Conservation (phyloP, 2,797 vertebrate genomes). For the Anguilla megastoma region DNA sequence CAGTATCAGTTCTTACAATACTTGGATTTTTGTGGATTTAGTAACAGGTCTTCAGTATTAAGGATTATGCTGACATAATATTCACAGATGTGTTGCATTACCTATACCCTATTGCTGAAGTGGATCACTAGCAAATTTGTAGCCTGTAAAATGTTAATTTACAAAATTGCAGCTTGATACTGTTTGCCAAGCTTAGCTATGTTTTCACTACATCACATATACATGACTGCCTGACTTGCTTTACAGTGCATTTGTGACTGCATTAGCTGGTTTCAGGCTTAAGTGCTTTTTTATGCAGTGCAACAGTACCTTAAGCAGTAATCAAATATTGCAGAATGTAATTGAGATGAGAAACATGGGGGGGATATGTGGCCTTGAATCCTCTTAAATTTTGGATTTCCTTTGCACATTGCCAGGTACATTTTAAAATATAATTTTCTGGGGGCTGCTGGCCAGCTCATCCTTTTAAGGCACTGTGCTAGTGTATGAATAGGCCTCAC, state of each 20-base stretch:
- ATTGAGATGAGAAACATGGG: too few species aligned
- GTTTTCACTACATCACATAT: not conserved
- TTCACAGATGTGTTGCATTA: not conserved
- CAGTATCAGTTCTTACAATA: not conserved
- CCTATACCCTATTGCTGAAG: not conserved
- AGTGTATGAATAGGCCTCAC: too few species aligned
- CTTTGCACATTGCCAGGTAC: not conserved
- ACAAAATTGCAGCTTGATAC: not conserved
- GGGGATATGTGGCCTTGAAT: not conserved
- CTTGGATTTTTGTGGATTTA: not conserved
- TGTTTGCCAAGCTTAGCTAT: not conserved
- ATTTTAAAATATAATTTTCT: not conserved
- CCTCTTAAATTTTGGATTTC: not conserved
- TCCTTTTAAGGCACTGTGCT: too few species aligned
- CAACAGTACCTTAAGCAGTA: too few species aligned
- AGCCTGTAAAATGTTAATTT: not conserved
- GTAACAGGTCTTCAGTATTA: not conserved
- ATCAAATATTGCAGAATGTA: too few species aligned
- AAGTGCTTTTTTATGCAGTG: not conserved
- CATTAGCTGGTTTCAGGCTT: not conserved
- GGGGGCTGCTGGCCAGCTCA: too few species aligned
- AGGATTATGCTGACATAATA: not conserved
- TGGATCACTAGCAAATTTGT: not conserved
- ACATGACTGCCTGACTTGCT: not conserved
- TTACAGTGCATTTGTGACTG: not conserved